Percentiles rank a stretch among this genome's conserved stretches.
These are phyloP conservation scores for Trissolcus brochymenae DNA, from an alignment of 2,888 invertebrate genomes.

Conservation along the genomic window DNA sequence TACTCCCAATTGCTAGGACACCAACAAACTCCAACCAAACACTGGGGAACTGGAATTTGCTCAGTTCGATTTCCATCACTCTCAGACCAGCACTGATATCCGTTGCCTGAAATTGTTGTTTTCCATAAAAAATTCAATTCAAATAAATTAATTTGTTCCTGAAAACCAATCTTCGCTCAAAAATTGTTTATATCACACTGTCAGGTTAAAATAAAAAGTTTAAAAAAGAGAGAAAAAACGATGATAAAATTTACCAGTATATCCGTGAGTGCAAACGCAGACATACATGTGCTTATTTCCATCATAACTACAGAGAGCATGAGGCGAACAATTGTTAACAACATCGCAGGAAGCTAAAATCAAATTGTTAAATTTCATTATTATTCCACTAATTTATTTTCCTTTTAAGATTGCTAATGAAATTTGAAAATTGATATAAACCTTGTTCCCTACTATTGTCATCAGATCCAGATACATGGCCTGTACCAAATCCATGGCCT, in stretches of 20 bases:
- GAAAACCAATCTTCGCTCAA: too few relatives aligned
- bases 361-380: neutral
- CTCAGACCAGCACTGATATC: conserved; percentile 76
- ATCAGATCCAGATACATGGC: too few relatives aligned
- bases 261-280: conserved; percentile 79
- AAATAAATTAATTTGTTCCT: too few relatives aligned
- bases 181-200: too few relatives aligned
- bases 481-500: too few relatives aligned
- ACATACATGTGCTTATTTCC: conserved; percentile 71
- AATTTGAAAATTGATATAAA: too few relatives aligned
- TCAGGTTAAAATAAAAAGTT: too few relatives aligned
- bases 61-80: conserved; percentile 62
- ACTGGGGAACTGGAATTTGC: conserved; percentile 69
- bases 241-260: conserved; percentile 78
- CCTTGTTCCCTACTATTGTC: too few relatives aligned
- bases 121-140: too few relatives aligned
- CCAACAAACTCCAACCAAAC: conserved; percentile 78
- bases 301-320: conserved; percentile 77
- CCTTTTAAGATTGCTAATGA: too few relatives aligned
- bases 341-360: conserved; percentile 76
- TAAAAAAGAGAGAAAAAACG: too few relatives aligned
- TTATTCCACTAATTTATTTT: neutral
- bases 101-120: conserved; percentile 71
- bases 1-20: conserved; percentile 79
- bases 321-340: conserved; percentile 79